These are phyloP conservation scores for Tapirus indicus DNA, from an alignment of 2,797 vertebrate genomes.

Conservation along the genomic window DNA sequence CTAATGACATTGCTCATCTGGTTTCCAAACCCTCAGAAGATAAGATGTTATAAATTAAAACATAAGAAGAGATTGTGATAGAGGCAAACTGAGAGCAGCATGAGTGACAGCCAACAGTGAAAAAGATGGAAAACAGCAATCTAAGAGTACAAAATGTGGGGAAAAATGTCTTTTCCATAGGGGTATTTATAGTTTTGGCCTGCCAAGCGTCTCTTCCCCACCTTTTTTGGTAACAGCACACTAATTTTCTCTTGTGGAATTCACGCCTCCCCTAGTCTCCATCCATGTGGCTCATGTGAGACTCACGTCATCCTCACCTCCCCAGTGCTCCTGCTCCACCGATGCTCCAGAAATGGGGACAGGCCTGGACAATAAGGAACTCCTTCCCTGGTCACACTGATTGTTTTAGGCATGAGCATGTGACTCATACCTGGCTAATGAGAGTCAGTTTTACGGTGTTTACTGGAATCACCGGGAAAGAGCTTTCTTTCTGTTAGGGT, in stretches of 20 bases:
- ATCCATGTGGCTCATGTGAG: neutral
- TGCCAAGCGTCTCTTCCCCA: neutral
- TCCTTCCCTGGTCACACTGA: neutral
- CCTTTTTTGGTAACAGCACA: neutral
- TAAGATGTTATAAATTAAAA: neutral
- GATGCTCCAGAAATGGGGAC: neutral
- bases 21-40: neutral
- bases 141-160: neutral
- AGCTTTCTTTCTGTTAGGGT: neutral
- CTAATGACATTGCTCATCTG: neutral
- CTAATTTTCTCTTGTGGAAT: neutral
- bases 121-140: neutral
- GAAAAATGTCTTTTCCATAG: neutral
- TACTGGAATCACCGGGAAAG: neutral
- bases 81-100: neutral
- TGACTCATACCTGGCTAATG: neutral
- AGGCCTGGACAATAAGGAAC: neutral
- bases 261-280: neutral
- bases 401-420: neutral
- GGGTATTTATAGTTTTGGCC: neutral
- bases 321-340: neutral
- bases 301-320: neutral
- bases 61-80: neutral
- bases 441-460: neutral
- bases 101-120: neutral